Percentiles rank a stretch among this genome's conserved stretches.
phyloP scores from a whole-genome alignment of 2,888 invertebrate species.

The Cetonia aurata region DNA sequence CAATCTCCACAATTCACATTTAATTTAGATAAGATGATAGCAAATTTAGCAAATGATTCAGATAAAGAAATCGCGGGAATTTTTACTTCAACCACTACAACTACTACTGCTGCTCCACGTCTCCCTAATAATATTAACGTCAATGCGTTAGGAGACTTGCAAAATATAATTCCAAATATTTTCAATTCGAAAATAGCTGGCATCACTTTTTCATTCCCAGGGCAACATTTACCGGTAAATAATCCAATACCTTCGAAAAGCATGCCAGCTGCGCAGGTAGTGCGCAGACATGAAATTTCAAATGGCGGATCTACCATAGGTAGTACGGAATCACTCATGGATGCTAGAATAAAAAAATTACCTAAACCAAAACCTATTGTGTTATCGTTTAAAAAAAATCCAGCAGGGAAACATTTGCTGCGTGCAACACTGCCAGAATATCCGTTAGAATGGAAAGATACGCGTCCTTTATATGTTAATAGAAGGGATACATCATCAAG shows the following conservation, averaged over 20 bases:
- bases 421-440: not conserved
- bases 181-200: slow-evolving; percentile 2
- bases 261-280: not conserved
- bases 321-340: slow-evolving; percentile 24
- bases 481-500: not conserved
- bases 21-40: slow-evolving; percentile 31
- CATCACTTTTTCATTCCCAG: not conserved
- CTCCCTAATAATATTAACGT: not conserved
- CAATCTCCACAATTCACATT: slow-evolving; percentile 3
- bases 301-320: not conserved
- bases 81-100: slow-evolving; percentile 15
- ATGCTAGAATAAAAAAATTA: slow-evolving; percentile 27
- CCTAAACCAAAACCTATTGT: slow-evolving; percentile 22
- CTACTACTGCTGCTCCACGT: not conserved
- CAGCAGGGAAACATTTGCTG: slow-evolving; percentile 4
- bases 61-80: slow-evolving; percentile 23
- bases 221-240: slow-evolving; percentile 4
- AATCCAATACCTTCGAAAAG: not conserved
- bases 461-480: slow-evolving; percentile 1
- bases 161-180: slow-evolving; percentile 18
- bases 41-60: slow-evolving; percentile 23
- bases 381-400: slow-evolving; percentile 6
- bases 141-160: slow-evolving; percentile 10
- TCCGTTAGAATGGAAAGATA: not conserved
- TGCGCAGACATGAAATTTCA: slow-evolving; percentile 5